A percentile compares a stretch with the other conserved stretches of the same genome.
Evolutionary conservation across 2,888 invertebrate genomes (phyloP).

Genomic region (Didymodactylos carnosus): DNA sequence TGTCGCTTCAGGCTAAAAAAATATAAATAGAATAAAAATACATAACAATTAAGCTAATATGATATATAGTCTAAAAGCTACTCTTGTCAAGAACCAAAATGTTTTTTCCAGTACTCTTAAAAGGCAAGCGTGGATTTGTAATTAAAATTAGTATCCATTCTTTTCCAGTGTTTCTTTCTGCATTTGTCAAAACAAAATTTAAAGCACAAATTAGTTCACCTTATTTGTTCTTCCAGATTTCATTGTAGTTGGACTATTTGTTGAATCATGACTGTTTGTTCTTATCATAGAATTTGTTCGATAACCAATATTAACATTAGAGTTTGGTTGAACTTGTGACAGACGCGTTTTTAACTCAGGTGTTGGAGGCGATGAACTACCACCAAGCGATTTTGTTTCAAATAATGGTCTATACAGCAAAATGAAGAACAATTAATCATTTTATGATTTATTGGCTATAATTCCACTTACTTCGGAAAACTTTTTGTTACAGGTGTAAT

Average conservation of each 20-base stretch:
- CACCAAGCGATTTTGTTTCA: neutral
- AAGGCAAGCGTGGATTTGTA: too few relatives aligned
- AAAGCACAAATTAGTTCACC: neutral
- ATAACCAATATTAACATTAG: too few relatives aligned
- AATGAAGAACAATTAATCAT: neutral
- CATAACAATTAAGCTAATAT: too few relatives aligned
- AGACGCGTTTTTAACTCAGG: neutral
- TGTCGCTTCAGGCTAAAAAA: too few relatives aligned
- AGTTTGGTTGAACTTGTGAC: neutral
- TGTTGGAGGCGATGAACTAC: neutral
- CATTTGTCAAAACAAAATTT: neutral
- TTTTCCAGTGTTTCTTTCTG: neutral
- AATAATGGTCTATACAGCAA: neutral
- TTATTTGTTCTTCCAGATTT: neutral
- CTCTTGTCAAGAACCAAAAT: too few relatives aligned
- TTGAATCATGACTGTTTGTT: too few relatives aligned
- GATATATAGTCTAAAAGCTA: too few relatives aligned
- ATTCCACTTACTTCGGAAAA: neutral
- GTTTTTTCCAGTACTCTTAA: too few relatives aligned
- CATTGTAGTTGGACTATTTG: neutral
- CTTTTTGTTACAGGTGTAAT: constrained; percentile 3
- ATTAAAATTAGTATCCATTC: neutral
- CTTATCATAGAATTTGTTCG: neutral
- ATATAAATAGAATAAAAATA: too few relatives aligned
- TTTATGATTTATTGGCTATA: neutral